phyloP scores from a whole-genome alignment of 2,888 invertebrate species.

The Nesidiocoris tenuis region DNA sequence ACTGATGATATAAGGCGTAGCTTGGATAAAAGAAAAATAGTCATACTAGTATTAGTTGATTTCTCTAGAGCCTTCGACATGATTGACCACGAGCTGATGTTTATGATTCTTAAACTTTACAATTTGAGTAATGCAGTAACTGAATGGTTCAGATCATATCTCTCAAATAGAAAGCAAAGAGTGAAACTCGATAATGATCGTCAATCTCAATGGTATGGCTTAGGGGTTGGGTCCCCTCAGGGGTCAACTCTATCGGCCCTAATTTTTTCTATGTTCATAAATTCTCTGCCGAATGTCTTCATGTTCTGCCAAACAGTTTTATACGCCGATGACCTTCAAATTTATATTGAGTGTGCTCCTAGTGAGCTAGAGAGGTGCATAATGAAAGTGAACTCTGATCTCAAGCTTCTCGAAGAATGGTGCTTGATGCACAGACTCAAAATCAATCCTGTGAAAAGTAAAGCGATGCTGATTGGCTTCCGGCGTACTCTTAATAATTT shows the following conservation, averaged over 20 bases:
- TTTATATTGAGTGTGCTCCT: no score
- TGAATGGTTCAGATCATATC: slow-evolving; percentile 1
- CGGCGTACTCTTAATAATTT: background rate
- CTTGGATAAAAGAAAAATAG: background rate
- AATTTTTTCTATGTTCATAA: no score
- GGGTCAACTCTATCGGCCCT: no score
- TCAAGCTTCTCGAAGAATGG: background rate
- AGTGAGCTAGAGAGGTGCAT: no score
- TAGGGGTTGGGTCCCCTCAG: background rate
- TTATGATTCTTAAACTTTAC: background rate
- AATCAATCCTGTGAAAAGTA: background rate
- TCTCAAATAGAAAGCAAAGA: background rate
- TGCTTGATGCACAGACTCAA: background rate
- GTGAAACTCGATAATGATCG: background rate
- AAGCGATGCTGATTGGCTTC: background rate
- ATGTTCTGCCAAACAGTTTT: background rate
- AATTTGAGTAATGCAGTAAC: background rate
- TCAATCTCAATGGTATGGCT: background rate
- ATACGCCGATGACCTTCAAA: slow-evolving; percentile 8
- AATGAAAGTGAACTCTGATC: no score
- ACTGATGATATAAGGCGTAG: slow-evolving; percentile 1
- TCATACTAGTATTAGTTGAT: background rate
- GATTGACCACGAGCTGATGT: background rate
- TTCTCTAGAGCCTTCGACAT: slow-evolving; percentile 4
- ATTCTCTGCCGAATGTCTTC: no score